Evolutionary conservation across 2,113 vertebrate genomes (phyloP).

Genomic region (Erythrolamprus reginae): DNA sequence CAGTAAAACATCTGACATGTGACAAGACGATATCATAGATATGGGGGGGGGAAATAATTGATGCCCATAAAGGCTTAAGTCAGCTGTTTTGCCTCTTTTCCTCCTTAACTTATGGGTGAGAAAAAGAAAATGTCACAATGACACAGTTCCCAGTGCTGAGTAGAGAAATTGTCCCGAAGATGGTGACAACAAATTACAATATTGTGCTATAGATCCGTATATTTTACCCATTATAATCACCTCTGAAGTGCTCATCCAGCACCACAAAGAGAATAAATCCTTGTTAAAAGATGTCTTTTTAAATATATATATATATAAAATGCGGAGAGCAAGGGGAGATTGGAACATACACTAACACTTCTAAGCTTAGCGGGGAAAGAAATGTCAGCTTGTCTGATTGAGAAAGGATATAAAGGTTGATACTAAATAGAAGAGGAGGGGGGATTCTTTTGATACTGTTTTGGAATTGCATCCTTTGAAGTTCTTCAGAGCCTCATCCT

Average conservation of each 20-base stretch:
- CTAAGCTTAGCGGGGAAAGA: neutral
- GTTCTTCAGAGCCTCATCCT: neutral
- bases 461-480: neutral
- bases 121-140: neutral
- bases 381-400: neutral
- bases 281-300: neutral
- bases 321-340: neutral
- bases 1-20: slow-evolving; percentile 32
- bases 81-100: neutral
- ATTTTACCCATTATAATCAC: neutral
- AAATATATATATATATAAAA: neutral
- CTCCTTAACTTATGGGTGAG: neutral
- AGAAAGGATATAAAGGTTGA: neutral
- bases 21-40: slow-evolving; percentile 41
- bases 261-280: slow-evolving; percentile 8
- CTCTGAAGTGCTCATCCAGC: slow-evolving; percentile 2
- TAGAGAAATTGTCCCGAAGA: neutral
- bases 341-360: neutral
- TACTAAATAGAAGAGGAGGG: slow-evolving; percentile 15
- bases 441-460: neutral
- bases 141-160: neutral
- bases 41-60: slow-evolving; percentile 45
- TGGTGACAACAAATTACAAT: neutral
- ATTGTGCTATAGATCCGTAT: neutral
- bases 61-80: slow-evolving; percentile 48